phyloP scores from a whole-genome alignment of 2,113 vertebrate species.

The Myotis lucifugus region DNA sequence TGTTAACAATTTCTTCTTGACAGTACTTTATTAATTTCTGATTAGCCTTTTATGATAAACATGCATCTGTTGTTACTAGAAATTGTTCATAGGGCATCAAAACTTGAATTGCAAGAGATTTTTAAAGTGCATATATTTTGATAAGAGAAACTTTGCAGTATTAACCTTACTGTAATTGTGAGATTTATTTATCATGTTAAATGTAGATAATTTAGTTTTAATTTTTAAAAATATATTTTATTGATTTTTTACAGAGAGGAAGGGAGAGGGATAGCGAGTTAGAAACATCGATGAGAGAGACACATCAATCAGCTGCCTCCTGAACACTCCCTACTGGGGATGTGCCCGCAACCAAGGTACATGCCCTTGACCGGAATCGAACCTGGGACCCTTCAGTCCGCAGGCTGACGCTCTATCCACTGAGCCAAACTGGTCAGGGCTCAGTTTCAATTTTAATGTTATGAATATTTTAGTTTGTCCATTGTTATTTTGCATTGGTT shows the following conservation, averaged over 20 bases:
- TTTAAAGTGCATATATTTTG: constrained; percentile 38
- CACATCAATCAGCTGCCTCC: too few relatives aligned
- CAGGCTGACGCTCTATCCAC: too few relatives aligned
- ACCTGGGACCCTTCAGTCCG: too few relatives aligned
- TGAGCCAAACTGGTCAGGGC: too few relatives aligned
- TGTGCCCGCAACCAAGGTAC: too few relatives aligned
- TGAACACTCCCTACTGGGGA: too few relatives aligned
- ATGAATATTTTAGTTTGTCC: neutral
- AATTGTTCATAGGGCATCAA: constrained; percentile 28
- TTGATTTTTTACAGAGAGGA: too few relatives aligned
- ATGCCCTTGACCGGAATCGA: too few relatives aligned
- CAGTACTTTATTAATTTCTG: neutral
- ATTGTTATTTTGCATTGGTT: constrained; percentile 32
- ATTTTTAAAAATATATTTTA: neutral
- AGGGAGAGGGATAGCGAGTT: too few relatives aligned
- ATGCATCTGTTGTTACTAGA: neutral
- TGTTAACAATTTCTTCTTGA: constrained; percentile 45
- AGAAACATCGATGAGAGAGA: too few relatives aligned
- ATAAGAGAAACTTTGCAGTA: neutral
- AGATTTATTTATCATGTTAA: constrained; percentile 29
- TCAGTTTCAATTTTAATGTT: constrained; percentile 5
- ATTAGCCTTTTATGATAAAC: constrained; percentile 18
- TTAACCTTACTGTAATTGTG: constrained; percentile 27
- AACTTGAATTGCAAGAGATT: constrained; percentile 39
- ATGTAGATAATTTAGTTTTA: constrained; percentile 23